phyloP scores from a whole-genome alignment of 2,888 invertebrate species.

The Drosophila nr. medialis region DNA sequence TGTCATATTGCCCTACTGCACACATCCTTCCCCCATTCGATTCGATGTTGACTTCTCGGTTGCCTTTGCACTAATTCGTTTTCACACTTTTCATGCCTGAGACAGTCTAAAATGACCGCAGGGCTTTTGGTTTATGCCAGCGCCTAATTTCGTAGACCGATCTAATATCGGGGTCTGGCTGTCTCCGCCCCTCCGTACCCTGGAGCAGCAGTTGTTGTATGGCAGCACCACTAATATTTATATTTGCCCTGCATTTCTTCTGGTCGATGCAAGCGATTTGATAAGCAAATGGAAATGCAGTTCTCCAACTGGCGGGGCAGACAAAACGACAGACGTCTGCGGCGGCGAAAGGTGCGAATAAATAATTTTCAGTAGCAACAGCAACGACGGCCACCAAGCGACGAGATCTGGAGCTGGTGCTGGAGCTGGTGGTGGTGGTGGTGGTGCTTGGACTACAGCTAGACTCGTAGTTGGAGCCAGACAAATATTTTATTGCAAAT shows the following conservation, averaged over 20 bases:
- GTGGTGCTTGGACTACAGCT: constrained; percentile 16
- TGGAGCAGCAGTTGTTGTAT: constrained; percentile 23
- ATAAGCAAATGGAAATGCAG: constrained; percentile 72
- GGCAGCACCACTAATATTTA: constrained; percentile 65
- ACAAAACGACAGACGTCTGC: constrained; percentile 10
- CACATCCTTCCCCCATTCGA: background rate
- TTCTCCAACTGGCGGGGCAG: constrained; percentile 11
- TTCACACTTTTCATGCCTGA: constrained; percentile 73
- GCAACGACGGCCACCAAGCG: constrained; percentile 43
- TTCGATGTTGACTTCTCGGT: constrained; percentile 11
- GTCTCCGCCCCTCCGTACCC: constrained; percentile 29
- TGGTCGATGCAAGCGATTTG: constrained; percentile 68
- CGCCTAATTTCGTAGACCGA: constrained; percentile 68
- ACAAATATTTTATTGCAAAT: constrained; percentile 80
- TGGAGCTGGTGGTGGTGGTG: constrained; percentile 21
- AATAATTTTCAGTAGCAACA: constrained; percentile 74
- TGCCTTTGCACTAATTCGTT: constrained; percentile 68
- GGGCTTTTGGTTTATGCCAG: constrained; percentile 54
- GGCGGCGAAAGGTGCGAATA: constrained; percentile 77
- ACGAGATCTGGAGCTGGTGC: constrained; percentile 26
- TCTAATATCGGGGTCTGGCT: constrained; percentile 41
- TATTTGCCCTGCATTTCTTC: constrained; percentile 79
- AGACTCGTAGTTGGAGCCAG: constrained; percentile 55
- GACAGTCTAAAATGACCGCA: constrained; percentile 60
- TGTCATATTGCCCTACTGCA: constrained; percentile 47